These are phyloP conservation scores for Neosilurus hyrtlii DNA, from an alignment of 2,797 vertebrate species.

Conservation along the genomic window DNA sequence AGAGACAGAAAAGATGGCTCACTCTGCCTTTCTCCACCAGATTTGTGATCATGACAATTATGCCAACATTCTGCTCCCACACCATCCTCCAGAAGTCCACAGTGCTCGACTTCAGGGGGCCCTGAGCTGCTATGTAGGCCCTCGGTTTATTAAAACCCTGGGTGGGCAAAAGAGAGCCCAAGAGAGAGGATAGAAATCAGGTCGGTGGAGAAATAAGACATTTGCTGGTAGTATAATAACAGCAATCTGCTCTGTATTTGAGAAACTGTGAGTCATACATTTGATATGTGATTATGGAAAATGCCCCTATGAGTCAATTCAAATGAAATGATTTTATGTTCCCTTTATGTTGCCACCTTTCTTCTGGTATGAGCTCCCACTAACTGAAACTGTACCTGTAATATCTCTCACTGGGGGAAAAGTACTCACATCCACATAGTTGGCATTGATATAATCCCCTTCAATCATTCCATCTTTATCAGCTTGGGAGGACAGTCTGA, in stretches of 20 bases:
- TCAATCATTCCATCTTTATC: slow-evolving; percentile 82
- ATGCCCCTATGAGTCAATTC: not conserved
- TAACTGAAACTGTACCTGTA: not conserved
- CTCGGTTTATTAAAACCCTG: slow-evolving; percentile 87
- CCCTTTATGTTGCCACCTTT: not conserved
- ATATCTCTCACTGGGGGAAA: no score
- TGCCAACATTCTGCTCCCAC: slow-evolving; percentile 92
- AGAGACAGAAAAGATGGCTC: slow-evolving; percentile 55
- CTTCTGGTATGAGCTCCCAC: not conserved
- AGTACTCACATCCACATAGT: slow-evolving; percentile 89
- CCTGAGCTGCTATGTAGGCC: slow-evolving; percentile 94
- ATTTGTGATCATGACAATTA: slow-evolving; percentile 98
- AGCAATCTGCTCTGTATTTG: slow-evolving; percentile 14
- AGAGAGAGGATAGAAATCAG: not conserved
- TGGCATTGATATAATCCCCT: slow-evolving; percentile 93
- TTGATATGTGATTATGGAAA: not conserved
- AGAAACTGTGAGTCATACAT: not conserved
- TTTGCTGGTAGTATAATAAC: slow-evolving; percentile 1
- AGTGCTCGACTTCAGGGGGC: slow-evolving; percentile 87
- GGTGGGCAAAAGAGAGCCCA: slow-evolving; percentile 9
- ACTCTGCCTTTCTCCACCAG: slow-evolving; percentile 95
- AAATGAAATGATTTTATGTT: not conserved
- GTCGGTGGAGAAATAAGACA: not conserved
- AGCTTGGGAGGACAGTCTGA: slow-evolving; percentile 79
- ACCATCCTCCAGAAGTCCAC: slow-evolving; percentile 99